A percentile compares a stretch with the other conserved stretches of the same genome.
Evolutionary conservation across 2,113 vertebrate species (phyloP).

Genomic region (Neodon shergylaensis): DNA sequence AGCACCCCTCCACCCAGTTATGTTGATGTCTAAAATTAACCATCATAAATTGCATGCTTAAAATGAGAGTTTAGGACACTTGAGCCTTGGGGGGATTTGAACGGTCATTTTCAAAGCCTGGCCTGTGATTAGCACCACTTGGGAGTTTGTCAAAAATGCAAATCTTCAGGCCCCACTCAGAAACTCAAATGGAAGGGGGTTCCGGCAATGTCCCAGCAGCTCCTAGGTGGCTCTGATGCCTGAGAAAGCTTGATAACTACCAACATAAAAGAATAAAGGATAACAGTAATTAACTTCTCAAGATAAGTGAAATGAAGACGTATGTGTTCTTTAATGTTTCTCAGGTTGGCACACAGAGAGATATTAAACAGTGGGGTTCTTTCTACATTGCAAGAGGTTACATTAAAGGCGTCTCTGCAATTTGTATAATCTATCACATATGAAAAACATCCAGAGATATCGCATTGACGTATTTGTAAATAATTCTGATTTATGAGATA

Average conservation of each 20-base stretch:
- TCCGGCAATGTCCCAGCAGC: neutral
- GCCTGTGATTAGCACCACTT: neutral
- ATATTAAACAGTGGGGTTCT: constrained; percentile 29
- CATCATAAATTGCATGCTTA: neutral
- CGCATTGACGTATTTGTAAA: constrained; percentile 77
- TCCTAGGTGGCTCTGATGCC: neutral
- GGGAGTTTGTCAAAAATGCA: neutral
- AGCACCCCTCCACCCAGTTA: neutral
- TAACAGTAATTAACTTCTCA: neutral
- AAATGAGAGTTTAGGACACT: neutral
- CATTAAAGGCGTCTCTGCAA: neutral
- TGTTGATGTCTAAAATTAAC: neutral
- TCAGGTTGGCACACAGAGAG: neutral
- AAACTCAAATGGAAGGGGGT: neutral
- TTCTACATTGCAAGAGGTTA: neutral
- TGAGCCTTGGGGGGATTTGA: too few relatives aligned
- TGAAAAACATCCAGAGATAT: constrained; percentile 20
- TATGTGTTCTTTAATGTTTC: neutral
- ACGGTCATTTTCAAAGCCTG: neutral
- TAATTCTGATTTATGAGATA: constrained; percentile 70
- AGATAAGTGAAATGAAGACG: neutral
- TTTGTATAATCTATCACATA: constrained; percentile 1
- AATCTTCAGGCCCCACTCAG: neutral
- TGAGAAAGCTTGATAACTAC: constrained; percentile 8
- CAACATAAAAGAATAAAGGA: constrained; percentile 4